phyloP scores from a whole-genome alignment of 2,797 vertebrate genomes.

The Mormyrops attenuatus region DNA sequence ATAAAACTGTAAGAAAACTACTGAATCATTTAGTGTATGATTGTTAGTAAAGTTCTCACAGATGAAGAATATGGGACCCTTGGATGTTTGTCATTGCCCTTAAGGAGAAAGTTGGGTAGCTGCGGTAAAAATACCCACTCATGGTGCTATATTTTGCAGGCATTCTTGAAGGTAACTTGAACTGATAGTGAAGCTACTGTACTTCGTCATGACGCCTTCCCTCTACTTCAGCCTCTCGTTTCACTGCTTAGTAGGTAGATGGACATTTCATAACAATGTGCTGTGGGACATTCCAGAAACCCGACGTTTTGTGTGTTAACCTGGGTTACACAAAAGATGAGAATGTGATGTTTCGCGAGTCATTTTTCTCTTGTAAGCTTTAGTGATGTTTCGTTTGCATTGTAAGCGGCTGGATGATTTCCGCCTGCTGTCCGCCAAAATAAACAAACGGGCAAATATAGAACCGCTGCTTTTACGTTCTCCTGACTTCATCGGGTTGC shows the following conservation, averaged over 20 bases:
- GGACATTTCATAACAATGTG: neutral
- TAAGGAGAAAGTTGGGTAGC: constrained; percentile 54
- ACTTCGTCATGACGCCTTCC: neutral
- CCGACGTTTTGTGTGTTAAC: neutral
- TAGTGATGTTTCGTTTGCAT: neutral
- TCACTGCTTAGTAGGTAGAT: neutral
- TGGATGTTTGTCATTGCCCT: constrained; percentile 56
- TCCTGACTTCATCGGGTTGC: neutral
- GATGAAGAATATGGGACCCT: constrained; percentile 56
- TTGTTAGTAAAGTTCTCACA: constrained; percentile 44
- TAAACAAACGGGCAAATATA: neutral
- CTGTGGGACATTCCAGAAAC: neutral
- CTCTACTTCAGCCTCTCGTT: neutral
- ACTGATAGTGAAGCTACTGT: constrained; percentile 16
- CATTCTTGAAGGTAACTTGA: constrained; percentile 35
- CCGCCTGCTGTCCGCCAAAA: neutral
- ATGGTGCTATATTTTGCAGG: constrained; percentile 42
- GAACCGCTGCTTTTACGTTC: neutral
- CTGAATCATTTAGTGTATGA: constrained; percentile 26
- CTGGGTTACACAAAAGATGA: neutral
- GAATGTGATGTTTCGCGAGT: neutral
- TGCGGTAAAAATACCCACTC: constrained; percentile 39
- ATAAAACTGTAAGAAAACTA: neutral
- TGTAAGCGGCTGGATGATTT: neutral
- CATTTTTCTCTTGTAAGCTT: neutral